Percentiles rank a stretch among this genome's conserved stretches.
Evolutionary conservation across 2,797 vertebrate species (phyloP).

Genomic region (Xiphophorus birchmanni): DNA sequence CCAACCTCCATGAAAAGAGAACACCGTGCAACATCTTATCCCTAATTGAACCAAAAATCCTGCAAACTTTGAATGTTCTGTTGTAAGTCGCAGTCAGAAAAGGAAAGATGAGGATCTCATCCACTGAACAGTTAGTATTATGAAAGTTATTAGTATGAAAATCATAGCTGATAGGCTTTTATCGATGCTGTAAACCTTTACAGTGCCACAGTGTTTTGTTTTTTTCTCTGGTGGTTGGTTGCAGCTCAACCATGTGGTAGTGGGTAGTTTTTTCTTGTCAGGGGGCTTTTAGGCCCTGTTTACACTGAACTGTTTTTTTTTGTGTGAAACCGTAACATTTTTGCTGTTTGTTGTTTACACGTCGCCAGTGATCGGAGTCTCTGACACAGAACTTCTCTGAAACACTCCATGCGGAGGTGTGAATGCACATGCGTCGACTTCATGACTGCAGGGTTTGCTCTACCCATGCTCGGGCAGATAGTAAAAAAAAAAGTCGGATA

Average conservation of each 20-base stretch:
- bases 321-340: too few species aligned
- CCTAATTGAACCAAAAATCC: conserved; percentile 51
- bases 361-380: too few species aligned
- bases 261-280: background rate
- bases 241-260: background rate
- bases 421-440: too few species aligned
- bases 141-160: background rate
- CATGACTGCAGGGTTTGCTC: too few species aligned
- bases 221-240: background rate
- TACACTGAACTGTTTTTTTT: too few species aligned
- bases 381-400: too few species aligned
- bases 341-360: too few species aligned
- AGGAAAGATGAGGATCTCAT: background rate
- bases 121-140: background rate
- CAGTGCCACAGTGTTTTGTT: background rate
- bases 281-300: background rate
- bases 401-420: too few species aligned
- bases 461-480: too few species aligned
- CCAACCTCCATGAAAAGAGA: conserved; percentile 40
- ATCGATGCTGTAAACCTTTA: background rate
- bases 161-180: background rate
- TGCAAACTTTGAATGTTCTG: conserved; percentile 30
- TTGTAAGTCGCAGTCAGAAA: background rate
- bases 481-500: too few species aligned
- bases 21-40: conserved; percentile 46